These are phyloP conservation scores for Eira barbara DNA, from an alignment of 2,113 vertebrate genomes.

Conservation along the genomic window DNA sequence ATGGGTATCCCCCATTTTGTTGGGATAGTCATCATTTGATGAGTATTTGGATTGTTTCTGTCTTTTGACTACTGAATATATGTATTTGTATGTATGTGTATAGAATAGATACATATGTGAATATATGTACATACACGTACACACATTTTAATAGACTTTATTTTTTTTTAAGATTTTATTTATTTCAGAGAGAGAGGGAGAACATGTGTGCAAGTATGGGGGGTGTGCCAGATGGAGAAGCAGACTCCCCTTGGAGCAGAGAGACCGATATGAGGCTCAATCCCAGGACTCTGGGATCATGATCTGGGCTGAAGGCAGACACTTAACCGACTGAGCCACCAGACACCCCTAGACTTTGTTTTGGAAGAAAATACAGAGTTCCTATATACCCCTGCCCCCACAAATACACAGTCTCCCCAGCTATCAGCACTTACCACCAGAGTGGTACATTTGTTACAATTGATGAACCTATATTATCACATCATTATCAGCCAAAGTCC, in stretches of 20 bases:
- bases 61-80: background rate
- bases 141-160: background rate
- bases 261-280: accelerated
- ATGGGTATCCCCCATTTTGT: background rate
- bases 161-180: background rate
- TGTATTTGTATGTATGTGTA: background rate
- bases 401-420: background rate
- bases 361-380: background rate
- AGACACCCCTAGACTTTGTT: too few species aligned
- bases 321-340: too few species aligned
- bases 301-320: too few species aligned
- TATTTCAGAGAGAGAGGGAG: too few species aligned
- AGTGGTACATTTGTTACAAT: background rate
- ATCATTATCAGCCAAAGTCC: background rate
- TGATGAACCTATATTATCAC: background rate
- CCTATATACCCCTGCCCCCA: background rate
- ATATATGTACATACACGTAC: background rate
- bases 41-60: background rate
- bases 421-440: background rate
- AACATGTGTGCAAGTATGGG: too few species aligned
- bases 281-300: too few species aligned
- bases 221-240: too few species aligned
- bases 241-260: too few species aligned
- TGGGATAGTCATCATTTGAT: background rate
- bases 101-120: background rate